Percentiles rank a stretch among this genome's conserved stretches.
Evolutionary conservation across 2,888 invertebrate genomes (phyloP).

Genomic region (Ernsta delagoae): DNA sequence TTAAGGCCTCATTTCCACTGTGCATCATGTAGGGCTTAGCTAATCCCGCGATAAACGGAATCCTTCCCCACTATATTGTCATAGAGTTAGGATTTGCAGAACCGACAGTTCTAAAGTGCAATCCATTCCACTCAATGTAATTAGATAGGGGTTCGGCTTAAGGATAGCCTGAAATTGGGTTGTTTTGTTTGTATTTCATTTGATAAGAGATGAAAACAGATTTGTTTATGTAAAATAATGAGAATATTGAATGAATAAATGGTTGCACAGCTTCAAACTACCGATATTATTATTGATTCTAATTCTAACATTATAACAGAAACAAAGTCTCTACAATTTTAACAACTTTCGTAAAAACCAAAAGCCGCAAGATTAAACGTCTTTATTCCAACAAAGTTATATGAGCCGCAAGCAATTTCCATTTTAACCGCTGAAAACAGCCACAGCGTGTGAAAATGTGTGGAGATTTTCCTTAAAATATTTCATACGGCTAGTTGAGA

Average conservation of each 20-base stretch:
- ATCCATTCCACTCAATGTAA: slow-evolving; percentile 3
- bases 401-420: slow-evolving; percentile 4
- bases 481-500: slow-evolving; percentile 18
- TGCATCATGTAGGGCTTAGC: background rate
- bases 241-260: too few relatives aligned
- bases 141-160: background rate
- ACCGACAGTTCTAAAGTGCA: slow-evolving; percentile 5
- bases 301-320: background rate
- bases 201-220: background rate
- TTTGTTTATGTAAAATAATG: background rate
- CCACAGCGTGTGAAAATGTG: slow-evolving; percentile 21
- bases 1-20: background rate
- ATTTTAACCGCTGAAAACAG: slow-evolving; percentile 12
- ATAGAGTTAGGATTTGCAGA: slow-evolving; percentile 7
- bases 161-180: background rate
- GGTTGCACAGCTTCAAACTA: too few relatives aligned
- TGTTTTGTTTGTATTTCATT: background rate
- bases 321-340: background rate
- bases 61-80: slow-evolving; percentile 3
- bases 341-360: slow-evolving; percentile 15
- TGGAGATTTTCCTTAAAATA: slow-evolving; percentile 28
- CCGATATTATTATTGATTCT: too few relatives aligned
- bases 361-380: slow-evolving; percentile 19
- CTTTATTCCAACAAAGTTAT: slow-evolving; percentile 13
- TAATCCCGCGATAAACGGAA: slow-evolving; percentile 7